Percentiles rank a stretch among this genome's conserved stretches.
phyloP scores from a whole-genome alignment of 2,113 vertebrate species.

The Numenius arquata region DNA sequence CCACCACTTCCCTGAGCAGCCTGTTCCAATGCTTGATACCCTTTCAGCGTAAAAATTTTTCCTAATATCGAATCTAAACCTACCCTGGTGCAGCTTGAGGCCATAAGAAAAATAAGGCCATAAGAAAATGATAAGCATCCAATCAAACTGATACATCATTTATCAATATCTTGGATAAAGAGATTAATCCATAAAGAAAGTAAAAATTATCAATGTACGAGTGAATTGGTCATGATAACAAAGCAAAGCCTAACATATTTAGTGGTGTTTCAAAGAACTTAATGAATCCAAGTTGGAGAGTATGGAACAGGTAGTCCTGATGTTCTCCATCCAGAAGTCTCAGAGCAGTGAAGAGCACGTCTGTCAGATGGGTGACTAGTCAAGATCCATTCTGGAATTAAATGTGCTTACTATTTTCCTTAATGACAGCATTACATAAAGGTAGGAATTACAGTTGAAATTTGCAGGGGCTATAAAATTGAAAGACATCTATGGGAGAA shows the following conservation, averaged over 20 bases:
- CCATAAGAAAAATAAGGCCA: no score
- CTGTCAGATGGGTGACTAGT: not conserved
- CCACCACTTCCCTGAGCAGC: no score
- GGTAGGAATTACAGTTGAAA: not conserved
- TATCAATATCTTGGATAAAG: rapidly evolving
- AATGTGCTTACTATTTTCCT: not conserved
- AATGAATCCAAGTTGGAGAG: not conserved
- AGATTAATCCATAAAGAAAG: not conserved
- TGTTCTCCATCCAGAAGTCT: not conserved
- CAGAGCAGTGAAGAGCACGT: not conserved
- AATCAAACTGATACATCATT: not conserved
- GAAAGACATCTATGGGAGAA: not conserved
- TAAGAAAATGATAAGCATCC: not conserved
- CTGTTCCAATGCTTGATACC: no score
- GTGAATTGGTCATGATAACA: not conserved
- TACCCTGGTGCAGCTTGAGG: no score
- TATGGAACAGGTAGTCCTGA: not conserved
- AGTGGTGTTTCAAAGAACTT: not conserved
- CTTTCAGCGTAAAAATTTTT: no score
- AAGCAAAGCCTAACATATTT: not conserved
- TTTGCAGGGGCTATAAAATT: not conserved
- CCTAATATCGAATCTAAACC: no score
- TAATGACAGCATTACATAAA: not conserved
- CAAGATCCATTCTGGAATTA: not conserved
- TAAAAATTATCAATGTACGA: not conserved